Conservation (phyloP, 2,888 invertebrate species). For the Dryobota labecula region DNA sequence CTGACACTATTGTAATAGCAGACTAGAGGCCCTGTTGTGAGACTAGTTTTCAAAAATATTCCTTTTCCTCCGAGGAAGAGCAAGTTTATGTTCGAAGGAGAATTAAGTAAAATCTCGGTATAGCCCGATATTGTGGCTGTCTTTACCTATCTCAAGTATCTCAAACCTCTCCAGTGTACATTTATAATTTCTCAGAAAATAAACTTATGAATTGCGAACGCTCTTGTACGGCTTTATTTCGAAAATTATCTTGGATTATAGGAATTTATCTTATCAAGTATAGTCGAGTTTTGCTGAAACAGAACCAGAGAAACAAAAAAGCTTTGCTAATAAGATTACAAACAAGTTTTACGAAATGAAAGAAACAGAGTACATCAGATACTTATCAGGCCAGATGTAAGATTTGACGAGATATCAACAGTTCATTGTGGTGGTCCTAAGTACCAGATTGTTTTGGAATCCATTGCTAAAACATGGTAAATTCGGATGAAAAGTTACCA, state of each 20-base stretch:
- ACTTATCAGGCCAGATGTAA: slow-evolving; percentile 29
- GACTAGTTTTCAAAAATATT: slow-evolving; percentile 14
- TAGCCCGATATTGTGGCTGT: slow-evolving; percentile 1
- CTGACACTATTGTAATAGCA: too few species aligned
- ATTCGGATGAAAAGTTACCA: background rate
- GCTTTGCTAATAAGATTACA: slow-evolving; percentile 32
- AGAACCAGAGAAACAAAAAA: slow-evolving; percentile 8
- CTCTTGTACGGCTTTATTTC: slow-evolving; percentile 27
- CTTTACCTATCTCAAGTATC: slow-evolving; percentile 8
- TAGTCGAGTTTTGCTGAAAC: slow-evolving; percentile 25
- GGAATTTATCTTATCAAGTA: slow-evolving; percentile 37
- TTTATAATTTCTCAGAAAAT: slow-evolving; percentile 54
- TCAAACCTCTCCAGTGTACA: slow-evolving; percentile 24
- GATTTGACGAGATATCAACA: background rate
- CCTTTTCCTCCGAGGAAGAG: background rate
- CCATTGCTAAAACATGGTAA: slow-evolving; percentile 12
- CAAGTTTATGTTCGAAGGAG: slow-evolving; percentile 15
- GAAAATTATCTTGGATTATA: slow-evolving; percentile 32
- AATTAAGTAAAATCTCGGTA: slow-evolving; percentile 11
- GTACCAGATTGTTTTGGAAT: background rate
- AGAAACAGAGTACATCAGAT: slow-evolving; percentile 20
- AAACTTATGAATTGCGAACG: slow-evolving; percentile 32
- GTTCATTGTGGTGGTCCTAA: background rate
- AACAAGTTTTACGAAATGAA: slow-evolving; percentile 21
- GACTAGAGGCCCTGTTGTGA: too few species aligned